Base-by-base conservation (phyloP, 1,140 invertebrate species). In the Pogonus chalceus region DNA sequence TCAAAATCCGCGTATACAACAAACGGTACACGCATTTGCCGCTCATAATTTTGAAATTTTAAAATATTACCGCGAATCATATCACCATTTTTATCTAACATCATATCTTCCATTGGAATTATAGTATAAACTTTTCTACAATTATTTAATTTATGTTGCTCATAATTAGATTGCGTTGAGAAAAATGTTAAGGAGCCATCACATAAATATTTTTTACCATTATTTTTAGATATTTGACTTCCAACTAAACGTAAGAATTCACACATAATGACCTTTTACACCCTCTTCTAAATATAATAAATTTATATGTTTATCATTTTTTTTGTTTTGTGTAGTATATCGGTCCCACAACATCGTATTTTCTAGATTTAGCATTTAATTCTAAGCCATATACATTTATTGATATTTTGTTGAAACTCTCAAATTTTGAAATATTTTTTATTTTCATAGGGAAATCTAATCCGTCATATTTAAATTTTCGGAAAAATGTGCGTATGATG, bases 1-100 rank as follows among this genome's bases (percentile, higher is more conserved):
- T 69, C 65, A 53, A 67, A 60, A 60, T 69, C 63, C n/a, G 65
- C 64, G 51, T 67, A 65, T 16, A 68, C 49, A 21, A 62, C 61
- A 61, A 69, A 68, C 20, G 62, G 62, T 24, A 65, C 52, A 22
- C 21, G 53, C 47, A 57, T 49, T 51, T 70, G 64, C 31, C 51
- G 56, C 49, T 62, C 21, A 56, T 55, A 66, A 52, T 65, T 63
- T 56, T 64, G 61, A 58, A 65, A 69, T 49, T 53, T 58, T 53
- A 67, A 35, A 49, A 55, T 62, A 55, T 58, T 54, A 37, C 53
- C 35, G n/a, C n/a, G n/a, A n/a, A n/a, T n/a, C n/a, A n/a, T n/a
- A n/a, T n/a, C n/a, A n/a, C n/a, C n/a, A n/a, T n/a, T n/a, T n/a
- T n/a, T n/a, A n/a, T n/a, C n/a, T n/a, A n/a, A n/a, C n/a, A n/a